A percentile compares a stretch with the other conserved stretches of the same genome.
Conservation (phyloP, 2,888 invertebrate genomes). For the Zhuqinia jingwanae region DNA sequence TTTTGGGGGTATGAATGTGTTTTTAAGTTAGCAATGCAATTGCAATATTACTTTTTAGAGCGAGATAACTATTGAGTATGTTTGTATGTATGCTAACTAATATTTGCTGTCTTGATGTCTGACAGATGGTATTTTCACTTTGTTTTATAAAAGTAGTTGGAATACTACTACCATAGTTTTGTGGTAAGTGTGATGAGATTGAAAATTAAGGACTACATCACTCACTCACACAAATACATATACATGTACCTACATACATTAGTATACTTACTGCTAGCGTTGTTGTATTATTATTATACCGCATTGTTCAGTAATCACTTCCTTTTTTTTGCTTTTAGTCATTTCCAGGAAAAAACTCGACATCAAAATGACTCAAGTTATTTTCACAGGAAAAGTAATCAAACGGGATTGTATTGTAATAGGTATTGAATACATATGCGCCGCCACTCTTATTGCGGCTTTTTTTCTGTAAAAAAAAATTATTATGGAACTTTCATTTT, state of each 20-base stretch:
- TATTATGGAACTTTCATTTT: slow-evolving; percentile 15
- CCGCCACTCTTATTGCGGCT: neutral
- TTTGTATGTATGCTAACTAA: neutral
- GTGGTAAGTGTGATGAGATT: slow-evolving; percentile 62
- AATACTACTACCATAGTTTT: too few species aligned
- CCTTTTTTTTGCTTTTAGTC: slow-evolving; percentile 45
- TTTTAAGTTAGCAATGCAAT: too few species aligned
- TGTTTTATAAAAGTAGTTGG: neutral
- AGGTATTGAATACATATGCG: neutral
- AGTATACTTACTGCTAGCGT: too few species aligned
- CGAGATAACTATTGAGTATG: too few species aligned
- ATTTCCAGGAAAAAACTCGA: slow-evolving; percentile 54
- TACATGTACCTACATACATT: neutral
- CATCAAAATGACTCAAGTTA: slow-evolving; percentile 32
- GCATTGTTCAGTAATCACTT: slow-evolving; percentile 56
- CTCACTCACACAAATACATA: slow-evolving; percentile 30
- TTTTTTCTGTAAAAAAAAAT: neutral
- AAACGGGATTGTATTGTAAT: slow-evolving; percentile 27
- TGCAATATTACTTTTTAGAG: too few species aligned
- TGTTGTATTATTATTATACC: too few species aligned
- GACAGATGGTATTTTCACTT: neutral
- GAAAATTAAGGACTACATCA: slow-evolving; percentile 62
- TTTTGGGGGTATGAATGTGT: too few species aligned
- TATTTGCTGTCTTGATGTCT: neutral
- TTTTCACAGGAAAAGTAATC: slow-evolving; percentile 66